Conservation (phyloP, 1,140 invertebrate species). For the Lordiphosa mommai region DNA sequence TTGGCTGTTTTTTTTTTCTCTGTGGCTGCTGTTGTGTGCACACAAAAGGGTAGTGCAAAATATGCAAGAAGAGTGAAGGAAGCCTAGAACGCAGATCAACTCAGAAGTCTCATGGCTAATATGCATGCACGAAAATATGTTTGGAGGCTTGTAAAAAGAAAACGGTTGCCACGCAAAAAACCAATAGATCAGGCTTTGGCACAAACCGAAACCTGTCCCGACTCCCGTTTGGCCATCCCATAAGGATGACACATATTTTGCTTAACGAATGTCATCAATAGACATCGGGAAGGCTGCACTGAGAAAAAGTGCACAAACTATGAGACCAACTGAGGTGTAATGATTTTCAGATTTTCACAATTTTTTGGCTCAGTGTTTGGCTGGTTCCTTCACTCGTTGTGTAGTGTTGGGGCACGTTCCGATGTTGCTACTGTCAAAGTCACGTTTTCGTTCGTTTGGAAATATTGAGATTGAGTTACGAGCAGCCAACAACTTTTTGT, state of each 20-base stretch:
- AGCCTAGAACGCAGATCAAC: conserved; percentile 62
- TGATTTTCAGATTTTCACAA: conserved; percentile 29
- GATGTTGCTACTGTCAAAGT: conserved; percentile 68
- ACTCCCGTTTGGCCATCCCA: conserved; percentile 17
- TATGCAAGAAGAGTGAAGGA: conserved; percentile 33
- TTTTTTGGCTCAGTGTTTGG: conserved; percentile 12
- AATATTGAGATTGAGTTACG: conserved; percentile 76
- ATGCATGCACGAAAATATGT: conserved; percentile 51
- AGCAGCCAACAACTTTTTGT: conserved; percentile 73
- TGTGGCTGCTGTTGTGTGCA: conserved; percentile 3
- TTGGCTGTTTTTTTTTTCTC: conserved; percentile 54
- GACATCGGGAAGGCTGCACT: conserved; percentile 13
- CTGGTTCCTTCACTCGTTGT: conserved; percentile 36
- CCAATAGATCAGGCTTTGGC: conserved; percentile 65
- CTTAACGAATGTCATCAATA: conserved; percentile 69
- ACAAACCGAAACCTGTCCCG: conserved; percentile 11
- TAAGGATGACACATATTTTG: conserved; percentile 66
- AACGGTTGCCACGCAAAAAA: conserved; percentile 60
- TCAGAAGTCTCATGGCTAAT: conserved; percentile 61
- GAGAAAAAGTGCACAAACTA: too few species aligned
- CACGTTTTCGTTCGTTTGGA: conserved; percentile 53
- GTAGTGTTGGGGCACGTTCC: conserved; percentile 17
- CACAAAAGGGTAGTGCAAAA: conserved; percentile 57
- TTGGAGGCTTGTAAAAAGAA: conserved; percentile 1
- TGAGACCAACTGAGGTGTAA: too few species aligned